phyloP scores from a whole-genome alignment of 2,113 vertebrate species.

The Glaucomys volans region DNA sequence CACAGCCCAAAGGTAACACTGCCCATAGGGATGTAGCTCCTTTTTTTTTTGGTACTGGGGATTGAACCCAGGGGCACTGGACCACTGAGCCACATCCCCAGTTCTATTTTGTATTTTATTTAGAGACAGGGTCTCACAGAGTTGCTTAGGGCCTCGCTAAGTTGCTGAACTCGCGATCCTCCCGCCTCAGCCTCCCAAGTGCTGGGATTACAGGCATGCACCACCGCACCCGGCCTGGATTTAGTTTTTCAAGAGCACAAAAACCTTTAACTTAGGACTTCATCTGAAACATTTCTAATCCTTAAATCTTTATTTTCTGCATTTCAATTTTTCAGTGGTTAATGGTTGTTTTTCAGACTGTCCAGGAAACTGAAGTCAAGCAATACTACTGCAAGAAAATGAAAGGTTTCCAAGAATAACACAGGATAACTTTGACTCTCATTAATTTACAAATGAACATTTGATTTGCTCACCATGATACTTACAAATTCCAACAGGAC shows the following conservation, averaged over 20 bases:
- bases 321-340: slow-evolving; percentile 51
- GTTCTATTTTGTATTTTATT: too few species aligned
- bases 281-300: slow-evolving; percentile 35
- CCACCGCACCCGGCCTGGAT: too few species aligned
- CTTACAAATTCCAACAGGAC: slow-evolving; percentile 88
- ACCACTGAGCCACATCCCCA: too few species aligned
- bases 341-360: slow-evolving; percentile 37
- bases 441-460: slow-evolving; percentile 25
- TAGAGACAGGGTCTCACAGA: too few species aligned
- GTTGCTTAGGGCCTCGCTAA: too few species aligned
- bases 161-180: too few species aligned
- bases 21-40: too few species aligned
- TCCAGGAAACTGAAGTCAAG: slow-evolving; percentile 65
- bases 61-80: too few species aligned
- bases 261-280: neutral
- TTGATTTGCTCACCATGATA: slow-evolving; percentile 69
- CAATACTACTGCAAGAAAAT: slow-evolving; percentile 56
- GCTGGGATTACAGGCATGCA: too few species aligned
- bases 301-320: neutral
- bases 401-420: slow-evolving; percentile 55
- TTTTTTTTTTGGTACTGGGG: too few species aligned
- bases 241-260: neutral
- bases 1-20: neutral
- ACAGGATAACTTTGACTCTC: neutral
- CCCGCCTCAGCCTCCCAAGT: too few species aligned